A percentile compares a stretch with the other conserved stretches of the same genome.
phyloP scores from a whole-genome alignment of 2,797 vertebrate species.

The Myotis vivesi region DNA sequence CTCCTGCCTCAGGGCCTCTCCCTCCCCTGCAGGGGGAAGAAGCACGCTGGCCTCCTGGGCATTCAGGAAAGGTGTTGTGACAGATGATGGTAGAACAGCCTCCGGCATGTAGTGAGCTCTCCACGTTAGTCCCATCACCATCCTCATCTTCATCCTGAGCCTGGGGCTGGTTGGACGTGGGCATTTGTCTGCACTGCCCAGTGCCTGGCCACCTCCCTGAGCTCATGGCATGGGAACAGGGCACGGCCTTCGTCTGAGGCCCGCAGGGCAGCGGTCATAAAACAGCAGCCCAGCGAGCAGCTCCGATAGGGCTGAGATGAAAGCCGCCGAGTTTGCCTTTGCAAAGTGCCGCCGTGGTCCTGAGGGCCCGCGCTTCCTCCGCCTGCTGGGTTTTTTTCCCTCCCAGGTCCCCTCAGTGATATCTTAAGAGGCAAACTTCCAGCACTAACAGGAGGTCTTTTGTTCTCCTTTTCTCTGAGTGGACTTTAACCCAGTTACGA shows the following conservation, averaged over 20 bases:
- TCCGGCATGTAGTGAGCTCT: background rate
- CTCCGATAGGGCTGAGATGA: conserved; percentile 80
- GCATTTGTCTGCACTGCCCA: background rate
- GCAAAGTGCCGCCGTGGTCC: conserved; percentile 83
- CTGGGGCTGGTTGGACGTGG: background rate
- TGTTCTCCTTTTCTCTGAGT: conserved; percentile 86
- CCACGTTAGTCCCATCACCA: background rate
- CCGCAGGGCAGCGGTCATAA: conserved; percentile 6
- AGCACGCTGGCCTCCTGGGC: background rate
- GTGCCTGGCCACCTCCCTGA: conserved; percentile 5
- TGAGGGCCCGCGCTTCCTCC: conserved; percentile 86
- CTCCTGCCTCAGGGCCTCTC: background rate
- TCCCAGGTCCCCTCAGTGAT: conserved; percentile 84
- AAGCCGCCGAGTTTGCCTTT: conserved; percentile 85
- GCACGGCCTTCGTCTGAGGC: background rate
- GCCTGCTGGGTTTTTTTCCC: conserved; percentile 78
- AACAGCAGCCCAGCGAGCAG: conserved; percentile 56
- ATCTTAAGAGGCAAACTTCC: conserved; percentile 87
- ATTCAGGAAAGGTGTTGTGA: background rate
- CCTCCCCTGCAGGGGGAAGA: background rate
- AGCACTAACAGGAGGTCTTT: conserved; percentile 88
- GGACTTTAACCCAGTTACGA: conserved; percentile 89
- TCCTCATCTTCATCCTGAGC: background rate
- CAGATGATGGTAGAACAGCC: background rate
- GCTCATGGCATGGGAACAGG: conserved; percentile 56